phyloP scores from a whole-genome alignment of 92 coral and sea anemone genomes.

The Phenganax marumi region DNA sequence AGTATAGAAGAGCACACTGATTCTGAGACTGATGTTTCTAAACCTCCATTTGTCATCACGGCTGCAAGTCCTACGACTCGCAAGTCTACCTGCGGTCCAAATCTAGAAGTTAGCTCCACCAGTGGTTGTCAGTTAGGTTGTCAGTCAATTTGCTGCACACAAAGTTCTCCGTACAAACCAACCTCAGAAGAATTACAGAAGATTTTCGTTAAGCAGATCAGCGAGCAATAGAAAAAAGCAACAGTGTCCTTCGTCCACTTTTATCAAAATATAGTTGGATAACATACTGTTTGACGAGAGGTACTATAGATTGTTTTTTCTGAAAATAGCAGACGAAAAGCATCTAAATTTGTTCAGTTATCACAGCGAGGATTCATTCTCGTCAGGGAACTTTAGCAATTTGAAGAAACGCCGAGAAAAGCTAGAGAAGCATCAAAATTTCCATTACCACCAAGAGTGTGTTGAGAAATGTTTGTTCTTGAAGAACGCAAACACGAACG shows the following conservation, averaged over 20 bases:
- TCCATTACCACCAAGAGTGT: not conserved
- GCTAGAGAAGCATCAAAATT: not conserved
- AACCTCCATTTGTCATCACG: not conserved
- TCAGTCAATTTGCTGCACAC: not conserved
- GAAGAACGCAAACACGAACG: slow-evolving; percentile 10
- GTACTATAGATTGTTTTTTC: slow-evolving; percentile 12
- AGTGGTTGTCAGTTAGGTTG: no score
- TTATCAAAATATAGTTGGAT: slow-evolving; percentile 17
- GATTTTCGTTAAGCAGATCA: slow-evolving; percentile 4
- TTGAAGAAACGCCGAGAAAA: not conserved
- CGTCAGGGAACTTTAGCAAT: slow-evolving; percentile 15
- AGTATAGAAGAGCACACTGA: not conserved
- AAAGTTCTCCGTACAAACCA: slow-evolving; percentile 24
- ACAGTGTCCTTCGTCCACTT: slow-evolving; percentile 25
- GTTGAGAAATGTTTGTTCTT: not conserved
- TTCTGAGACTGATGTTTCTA: not conserved
- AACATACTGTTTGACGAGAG: slow-evolving; percentile 14
- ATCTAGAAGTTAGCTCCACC: no score
- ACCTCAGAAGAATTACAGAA: slow-evolving; percentile 15
- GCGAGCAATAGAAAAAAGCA: not conserved
- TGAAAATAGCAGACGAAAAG: slow-evolving; percentile 30
- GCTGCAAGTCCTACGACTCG: not conserved
- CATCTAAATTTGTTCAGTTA: not conserved
- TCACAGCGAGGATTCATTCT: slow-evolving; percentile 7
- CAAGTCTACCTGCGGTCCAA: not conserved